Evolutionary conservation across 2,888 invertebrate species (phyloP).

Genomic region (Diachrysia chrysitis): DNA sequence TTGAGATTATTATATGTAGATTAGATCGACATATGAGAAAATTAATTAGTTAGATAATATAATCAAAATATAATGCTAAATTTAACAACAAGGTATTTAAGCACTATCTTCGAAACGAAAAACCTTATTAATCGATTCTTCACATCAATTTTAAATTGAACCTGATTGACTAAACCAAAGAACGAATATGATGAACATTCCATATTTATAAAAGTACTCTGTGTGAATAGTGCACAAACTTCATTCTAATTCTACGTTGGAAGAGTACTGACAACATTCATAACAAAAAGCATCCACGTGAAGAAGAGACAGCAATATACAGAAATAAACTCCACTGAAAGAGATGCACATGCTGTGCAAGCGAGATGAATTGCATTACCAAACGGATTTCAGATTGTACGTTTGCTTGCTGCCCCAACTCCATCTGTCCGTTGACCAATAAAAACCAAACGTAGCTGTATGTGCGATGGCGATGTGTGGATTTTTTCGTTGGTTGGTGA

Average conservation of each 20-base stretch:
- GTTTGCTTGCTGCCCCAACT: constrained; percentile 36
- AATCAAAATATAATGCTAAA: neutral
- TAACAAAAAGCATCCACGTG: constrained; percentile 12
- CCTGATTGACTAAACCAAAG: no score
- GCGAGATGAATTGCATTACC: constrained; percentile 26
- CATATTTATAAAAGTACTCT: no score
- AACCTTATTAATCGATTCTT: no score
- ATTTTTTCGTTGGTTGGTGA: constrained; percentile 72
- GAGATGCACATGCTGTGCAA: constrained; percentile 33
- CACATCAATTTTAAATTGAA: no score
- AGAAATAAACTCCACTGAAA: constrained; percentile 8
- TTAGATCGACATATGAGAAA: no score
- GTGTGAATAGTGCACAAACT: constrained; percentile 28
- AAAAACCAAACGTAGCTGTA: constrained; percentile 58
- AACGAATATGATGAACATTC: no score
- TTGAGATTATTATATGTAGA: no score
- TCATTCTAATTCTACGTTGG: constrained; percentile 21
- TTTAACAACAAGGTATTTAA: constrained; percentile 3
- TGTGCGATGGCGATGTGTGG: constrained; percentile 80
- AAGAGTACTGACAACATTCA: constrained; percentile 35
- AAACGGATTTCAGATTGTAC: constrained; percentile 12
- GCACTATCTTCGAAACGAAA: no score
- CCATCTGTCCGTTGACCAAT: constrained; percentile 59
- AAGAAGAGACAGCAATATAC: constrained; percentile 32
- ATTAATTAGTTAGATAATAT: no score